Evolutionary conservation across 2,113 vertebrate species (phyloP).

Genomic region (Vombatus ursinus): DNA sequence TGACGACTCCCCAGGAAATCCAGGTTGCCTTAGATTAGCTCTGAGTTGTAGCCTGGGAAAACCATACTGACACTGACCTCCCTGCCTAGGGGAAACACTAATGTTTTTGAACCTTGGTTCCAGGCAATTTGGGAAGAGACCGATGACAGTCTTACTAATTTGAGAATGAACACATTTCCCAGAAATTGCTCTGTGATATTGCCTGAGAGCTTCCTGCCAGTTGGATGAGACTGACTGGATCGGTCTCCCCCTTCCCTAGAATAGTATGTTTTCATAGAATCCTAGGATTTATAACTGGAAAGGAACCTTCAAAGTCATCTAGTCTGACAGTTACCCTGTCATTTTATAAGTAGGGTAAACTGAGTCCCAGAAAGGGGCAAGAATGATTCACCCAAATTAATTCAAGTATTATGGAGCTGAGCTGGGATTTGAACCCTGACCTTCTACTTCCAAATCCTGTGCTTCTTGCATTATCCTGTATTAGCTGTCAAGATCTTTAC

Average conservation of each 20-base stretch:
- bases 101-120: background rate
- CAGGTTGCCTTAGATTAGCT: background rate
- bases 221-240: background rate
- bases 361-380: background rate
- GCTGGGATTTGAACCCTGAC: background rate
- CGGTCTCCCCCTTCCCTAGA: background rate
- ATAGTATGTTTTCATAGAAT: background rate
- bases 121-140: background rate
- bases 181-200: background rate
- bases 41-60: background rate
- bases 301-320: background rate
- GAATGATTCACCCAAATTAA: background rate
- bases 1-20: background rate
- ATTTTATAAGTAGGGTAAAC: background rate
- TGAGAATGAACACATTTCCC: background rate
- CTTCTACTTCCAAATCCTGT: background rate
- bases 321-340: background rate
- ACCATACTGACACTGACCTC: background rate
- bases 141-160: background rate
- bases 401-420: background rate
- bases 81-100: background rate
- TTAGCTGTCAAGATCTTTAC: background rate
- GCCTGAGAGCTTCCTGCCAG: background rate
- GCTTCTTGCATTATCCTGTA: background rate
- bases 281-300: background rate